A percentile compares a stretch with the other conserved stretches of the same genome.
Conservation (phyloP, 2,888 invertebrate species). For the Ennomos quercinarius region DNA sequence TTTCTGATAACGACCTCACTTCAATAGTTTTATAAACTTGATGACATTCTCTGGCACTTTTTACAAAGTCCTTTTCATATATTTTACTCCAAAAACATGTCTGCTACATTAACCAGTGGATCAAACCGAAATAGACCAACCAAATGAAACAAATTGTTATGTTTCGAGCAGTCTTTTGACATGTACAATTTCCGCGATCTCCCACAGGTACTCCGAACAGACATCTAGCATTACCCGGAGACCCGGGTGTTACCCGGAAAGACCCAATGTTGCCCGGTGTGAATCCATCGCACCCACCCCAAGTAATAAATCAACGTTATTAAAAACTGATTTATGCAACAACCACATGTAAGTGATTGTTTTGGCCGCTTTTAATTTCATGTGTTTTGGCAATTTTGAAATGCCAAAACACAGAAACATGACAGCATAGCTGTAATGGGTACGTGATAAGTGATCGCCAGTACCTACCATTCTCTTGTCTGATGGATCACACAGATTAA, state of each 20-base stretch:
- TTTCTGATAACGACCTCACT: no score
- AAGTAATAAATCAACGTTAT: conserved; percentile 54
- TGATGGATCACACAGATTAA: no score
- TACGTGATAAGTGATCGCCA: conserved; percentile 10
- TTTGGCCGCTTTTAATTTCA: conserved; percentile 27
- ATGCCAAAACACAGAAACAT: no score
- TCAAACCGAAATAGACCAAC: no score
- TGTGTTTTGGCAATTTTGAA: conserved; percentile 21
- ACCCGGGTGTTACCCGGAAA: neutral
- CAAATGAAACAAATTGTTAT: no score
- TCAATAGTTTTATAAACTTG: no score
- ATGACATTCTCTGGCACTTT: no score
- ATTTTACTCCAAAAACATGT: no score
- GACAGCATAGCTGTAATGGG: conserved; percentile 13
- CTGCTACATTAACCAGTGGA: no score
- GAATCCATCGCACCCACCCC: conserved; percentile 41
- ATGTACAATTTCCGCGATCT: conserved; percentile 11
- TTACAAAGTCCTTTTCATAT: no score
- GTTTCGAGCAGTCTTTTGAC: neutral
- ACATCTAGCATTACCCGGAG: conserved; percentile 34
- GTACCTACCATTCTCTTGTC: no score
- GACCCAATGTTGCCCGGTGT: conserved; percentile 29
- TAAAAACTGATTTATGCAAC: conserved; percentile 55
- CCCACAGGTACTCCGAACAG: conserved; percentile 40
- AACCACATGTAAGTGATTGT: conserved; percentile 31